Base-by-base conservation (phyloP, 1,140 invertebrate species). In the Lepidurus packardi region DNA sequence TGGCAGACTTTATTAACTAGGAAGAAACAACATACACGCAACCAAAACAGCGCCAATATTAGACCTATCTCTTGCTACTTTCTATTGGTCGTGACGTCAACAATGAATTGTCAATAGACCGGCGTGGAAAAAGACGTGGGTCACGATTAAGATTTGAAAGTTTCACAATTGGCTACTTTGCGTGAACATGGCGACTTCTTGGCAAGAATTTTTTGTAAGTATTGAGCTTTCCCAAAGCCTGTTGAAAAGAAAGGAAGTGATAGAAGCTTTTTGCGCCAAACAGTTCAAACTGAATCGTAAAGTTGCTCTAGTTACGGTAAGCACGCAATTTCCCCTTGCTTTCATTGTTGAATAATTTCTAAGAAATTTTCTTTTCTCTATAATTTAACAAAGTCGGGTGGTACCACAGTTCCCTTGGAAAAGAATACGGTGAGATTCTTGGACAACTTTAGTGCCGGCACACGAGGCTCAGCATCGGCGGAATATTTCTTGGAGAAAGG, bases 391-490 rank as follows among this genome's bases (percentile, higher is more conserved):
- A 84, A 93, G 93, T 98, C 95, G 82, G 97, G 97, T 25, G 97
- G 97, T 43, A 99, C 97, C 24, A 97, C 93, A 41, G 94, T 98
- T 2, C 97, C 97, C 1, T 85, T 99, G 74, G 98, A 99, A 84
- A 93, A 96, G 82, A 97, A 97, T 82, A 98, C 96, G 6, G 97
- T 99, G 0, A 88, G 98, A 74, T 99, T 94, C 86, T 94, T 99
- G 73, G 97, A 99, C 83, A 99, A 99, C 87, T 99, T 99, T 85
- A 98, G 96, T 85, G 93, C 94, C 16, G 98, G 98, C 47, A 97
- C 92, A 0, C 88, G 98, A 82, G 98, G 98, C 42, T 91, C 97
- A 1, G 90, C 94, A 2, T 98, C 96, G 1, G 90, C 96, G 1
- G 98, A 99, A 88, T 97, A 97, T 86, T 98, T 99, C 87, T 87